Base-by-base conservation (phyloP, 2,888 invertebrate species). In the Lithodes maja region DNA sequence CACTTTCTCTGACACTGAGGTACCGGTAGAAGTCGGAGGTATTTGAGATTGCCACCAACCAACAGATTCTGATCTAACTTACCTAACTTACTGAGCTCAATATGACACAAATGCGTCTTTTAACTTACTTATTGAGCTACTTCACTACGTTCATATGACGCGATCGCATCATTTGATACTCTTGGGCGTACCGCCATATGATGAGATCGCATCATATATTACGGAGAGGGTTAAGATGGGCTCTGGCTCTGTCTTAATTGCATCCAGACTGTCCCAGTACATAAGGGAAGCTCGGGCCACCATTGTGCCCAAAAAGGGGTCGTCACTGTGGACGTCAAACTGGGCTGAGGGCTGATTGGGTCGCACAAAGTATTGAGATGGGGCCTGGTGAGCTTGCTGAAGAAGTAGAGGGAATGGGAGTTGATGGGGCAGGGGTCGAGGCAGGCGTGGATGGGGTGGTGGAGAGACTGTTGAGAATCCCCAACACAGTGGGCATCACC, bases 221-320 rank as follows among this genome's bases (percentile, higher is more conserved):
- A 33, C 33, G 33, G 33, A 33, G 33, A 33, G 33, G 33, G 33
- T 33, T 49, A 90, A 85, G 53, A 91, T 91, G n/a, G 91, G 89
- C 83, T 91, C 91, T 49, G 91, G 91, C 87, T 91, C 90, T 71
- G 90, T 89, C 78, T 91, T 91, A 55, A 91, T 91, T 55, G 83
- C 78, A 49, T 91, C 91, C 33, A 91, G 81, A 68, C 86, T 75
- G 49, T 91, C 91, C 33, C 91, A 80, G 75, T 91, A 88, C 78
- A 91, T 89, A 54, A 90, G 85, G 9, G 89, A 86, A 50, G 88
- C 69, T 2, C 90, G 79, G 5, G 86, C 88, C 7, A 90, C 83
- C 53, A 88, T 80, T 15, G 80, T 81, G 12, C 86, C 50, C 61
- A 87, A 71, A 79, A 69, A 86, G 80, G 88, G 12, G 15, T 82